phyloP scores from a whole-genome alignment of 2,888 invertebrate species.

The Teleiodes luculella region DNA sequence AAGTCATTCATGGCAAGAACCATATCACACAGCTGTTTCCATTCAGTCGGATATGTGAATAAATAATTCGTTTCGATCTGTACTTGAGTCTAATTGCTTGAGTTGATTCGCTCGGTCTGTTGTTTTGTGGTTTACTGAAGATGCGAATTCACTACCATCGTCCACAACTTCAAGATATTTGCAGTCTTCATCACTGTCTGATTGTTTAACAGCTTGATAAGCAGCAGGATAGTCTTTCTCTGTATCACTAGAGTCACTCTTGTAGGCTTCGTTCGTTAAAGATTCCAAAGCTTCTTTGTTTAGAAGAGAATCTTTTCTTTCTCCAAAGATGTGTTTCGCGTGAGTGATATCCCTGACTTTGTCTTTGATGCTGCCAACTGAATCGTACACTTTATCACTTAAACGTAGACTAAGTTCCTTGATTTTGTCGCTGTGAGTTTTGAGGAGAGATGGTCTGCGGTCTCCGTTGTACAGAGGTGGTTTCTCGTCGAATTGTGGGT shows the following conservation, averaged over 20 bases:
- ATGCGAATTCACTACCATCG: constrained; percentile 59
- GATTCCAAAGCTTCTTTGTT: constrained; percentile 29
- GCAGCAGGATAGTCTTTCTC: constrained; percentile 33
- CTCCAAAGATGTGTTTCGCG: constrained; percentile 44
- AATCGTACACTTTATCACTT: constrained; percentile 58
- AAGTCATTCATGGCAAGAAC: constrained; percentile 9
- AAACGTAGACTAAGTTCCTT: constrained; percentile 51
- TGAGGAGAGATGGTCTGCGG: constrained; percentile 33
- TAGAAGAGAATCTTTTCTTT: constrained; percentile 46
- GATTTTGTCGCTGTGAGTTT: constrained; percentile 47
- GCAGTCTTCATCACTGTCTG: constrained; percentile 59
- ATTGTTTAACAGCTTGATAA: constrained; percentile 47
- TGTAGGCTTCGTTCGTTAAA: constrained; percentile 42
- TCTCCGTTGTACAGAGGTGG: constrained; percentile 21
- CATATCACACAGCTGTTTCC: background rate
- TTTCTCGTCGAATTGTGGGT: constrained; percentile 29
- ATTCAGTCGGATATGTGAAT: constrained; percentile 37
- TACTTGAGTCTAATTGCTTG: constrained; percentile 35
- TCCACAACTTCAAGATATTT: constrained; percentile 68
- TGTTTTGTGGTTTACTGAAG: constrained; percentile 18
- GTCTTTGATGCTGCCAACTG: constrained; percentile 52
- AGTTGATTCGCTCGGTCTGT: constrained; percentile 32
- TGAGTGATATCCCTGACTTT: constrained; percentile 45
- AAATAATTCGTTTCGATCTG: constrained; percentile 24
- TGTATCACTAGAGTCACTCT: constrained; percentile 40